Evolutionary conservation across 2,888 invertebrate species (phyloP).

Genomic region (Phymatocera aterrima): DNA sequence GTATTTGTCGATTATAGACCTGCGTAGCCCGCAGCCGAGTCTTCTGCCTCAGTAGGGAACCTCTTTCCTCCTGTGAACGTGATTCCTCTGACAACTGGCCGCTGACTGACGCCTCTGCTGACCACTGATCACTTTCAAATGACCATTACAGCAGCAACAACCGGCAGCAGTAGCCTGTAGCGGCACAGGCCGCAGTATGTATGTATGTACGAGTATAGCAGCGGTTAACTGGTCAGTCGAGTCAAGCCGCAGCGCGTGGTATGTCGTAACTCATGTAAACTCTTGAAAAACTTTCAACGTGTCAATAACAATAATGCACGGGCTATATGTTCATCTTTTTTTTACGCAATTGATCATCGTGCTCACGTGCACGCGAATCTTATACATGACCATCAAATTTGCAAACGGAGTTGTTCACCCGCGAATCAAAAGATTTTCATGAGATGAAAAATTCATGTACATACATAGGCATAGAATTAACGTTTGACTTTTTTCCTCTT

Average conservation of each 20-base stretch:
- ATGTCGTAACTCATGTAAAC: neutral
- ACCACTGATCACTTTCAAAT: conserved; percentile 42
- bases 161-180: neutral
- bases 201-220: too few relatives aligned
- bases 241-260: conserved; percentile 15
- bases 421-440: too few relatives aligned
- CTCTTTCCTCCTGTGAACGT: neutral
- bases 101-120: conserved; percentile 33
- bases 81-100: conserved; percentile 34
- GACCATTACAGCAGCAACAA: neutral
- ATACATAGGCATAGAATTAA: too few relatives aligned
- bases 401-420: too few relatives aligned
- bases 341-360: too few relatives aligned
- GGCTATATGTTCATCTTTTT: neutral
- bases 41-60: neutral
- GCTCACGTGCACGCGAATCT: too few relatives aligned
- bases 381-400: too few relatives aligned
- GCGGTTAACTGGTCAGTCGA: conserved; percentile 33
- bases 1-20: neutral
- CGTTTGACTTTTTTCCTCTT: too few relatives aligned
- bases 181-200: too few relatives aligned
- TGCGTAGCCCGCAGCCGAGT: neutral
- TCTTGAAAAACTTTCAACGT: neutral
- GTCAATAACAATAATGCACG: conserved; percentile 4
- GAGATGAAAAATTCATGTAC: too few relatives aligned